These are phyloP conservation scores for Tupiocoris notatus DNA, from an alignment of 2,888 invertebrate species.

Conservation along the genomic window DNA sequence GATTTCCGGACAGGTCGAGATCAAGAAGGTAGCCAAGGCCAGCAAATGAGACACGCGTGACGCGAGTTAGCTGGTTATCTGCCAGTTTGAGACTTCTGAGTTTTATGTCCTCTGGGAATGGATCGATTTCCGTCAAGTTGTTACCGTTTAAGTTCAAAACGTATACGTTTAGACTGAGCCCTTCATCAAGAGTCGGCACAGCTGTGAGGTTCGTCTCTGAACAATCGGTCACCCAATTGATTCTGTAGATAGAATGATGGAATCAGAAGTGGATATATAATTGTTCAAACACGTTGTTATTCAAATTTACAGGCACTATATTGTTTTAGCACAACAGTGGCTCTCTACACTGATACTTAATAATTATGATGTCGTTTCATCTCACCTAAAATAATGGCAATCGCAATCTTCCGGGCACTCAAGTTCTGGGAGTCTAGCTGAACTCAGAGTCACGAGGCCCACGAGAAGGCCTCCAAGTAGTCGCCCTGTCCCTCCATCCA, in stretches of 20 bases:
- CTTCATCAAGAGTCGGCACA: conserved; percentile 62
- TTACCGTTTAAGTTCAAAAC: conserved; percentile 70
- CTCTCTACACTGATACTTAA: too few species aligned
- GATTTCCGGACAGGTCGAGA: conserved; percentile 67
- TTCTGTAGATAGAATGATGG: conserved; percentile 54
- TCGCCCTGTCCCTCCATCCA: conserved; percentile 29
- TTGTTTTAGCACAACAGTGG: neutral
- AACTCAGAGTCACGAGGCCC: conserved; percentile 25
- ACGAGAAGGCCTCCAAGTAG: conserved; percentile 11
- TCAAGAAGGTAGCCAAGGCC: conserved; percentile 68
- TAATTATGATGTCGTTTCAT: neutral
- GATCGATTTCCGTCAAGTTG: conserved; percentile 60
- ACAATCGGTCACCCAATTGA: conserved; percentile 75
- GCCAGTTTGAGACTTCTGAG: conserved; percentile 69
- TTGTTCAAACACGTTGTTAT: neutral
- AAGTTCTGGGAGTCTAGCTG: conserved; percentile 52
- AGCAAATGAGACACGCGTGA: conserved; percentile 63
- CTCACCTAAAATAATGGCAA: conserved; percentile 60
- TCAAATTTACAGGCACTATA: neutral
- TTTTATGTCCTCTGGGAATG: conserved; percentile 68
- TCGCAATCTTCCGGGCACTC: conserved; percentile 74
- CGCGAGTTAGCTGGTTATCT: conserved; percentile 62
- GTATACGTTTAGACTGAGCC: conserved; percentile 69
- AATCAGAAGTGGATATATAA: neutral
- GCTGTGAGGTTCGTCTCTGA: conserved; percentile 71